phyloP scores from a whole-genome alignment of 2,797 vertebrate genomes.

The Falco rusticolus region DNA sequence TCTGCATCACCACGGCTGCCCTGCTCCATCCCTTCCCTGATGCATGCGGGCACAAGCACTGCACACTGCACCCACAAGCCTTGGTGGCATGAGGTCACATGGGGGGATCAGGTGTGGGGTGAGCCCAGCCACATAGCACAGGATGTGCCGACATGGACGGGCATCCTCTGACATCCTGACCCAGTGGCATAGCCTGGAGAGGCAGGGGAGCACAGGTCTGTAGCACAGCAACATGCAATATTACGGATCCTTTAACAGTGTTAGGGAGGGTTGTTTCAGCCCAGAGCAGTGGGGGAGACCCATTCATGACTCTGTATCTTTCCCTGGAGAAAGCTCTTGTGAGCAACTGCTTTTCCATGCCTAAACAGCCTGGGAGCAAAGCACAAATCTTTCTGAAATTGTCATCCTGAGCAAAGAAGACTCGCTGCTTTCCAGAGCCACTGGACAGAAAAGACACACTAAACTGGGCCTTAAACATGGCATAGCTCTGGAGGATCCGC shows the following conservation, averaged over 20 bases:
- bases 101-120: background rate
- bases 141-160: accelerated
- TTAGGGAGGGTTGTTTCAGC: background rate
- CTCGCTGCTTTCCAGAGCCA: background rate
- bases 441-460: background rate
- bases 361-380: background rate
- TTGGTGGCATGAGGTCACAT: background rate
- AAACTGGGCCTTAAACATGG: background rate
- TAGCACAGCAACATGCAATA: background rate
- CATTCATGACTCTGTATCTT: background rate
- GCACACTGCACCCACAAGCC: too few relatives aligned
- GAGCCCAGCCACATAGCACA: background rate
- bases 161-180: background rate
- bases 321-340: background rate
- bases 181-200: accelerated
- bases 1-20: background rate
- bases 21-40: background rate
- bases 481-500: background rate
- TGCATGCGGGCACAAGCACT: background rate
- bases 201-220: background rate
- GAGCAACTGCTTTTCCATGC: background rate
- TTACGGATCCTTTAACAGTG: background rate
- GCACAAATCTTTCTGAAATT: background rate
- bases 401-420: background rate
- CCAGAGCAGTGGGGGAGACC: background rate